Evolutionary conservation across 2,113 vertebrate genomes (phyloP).

Genomic region (Rhegmatorhina hoffmannsi): DNA sequence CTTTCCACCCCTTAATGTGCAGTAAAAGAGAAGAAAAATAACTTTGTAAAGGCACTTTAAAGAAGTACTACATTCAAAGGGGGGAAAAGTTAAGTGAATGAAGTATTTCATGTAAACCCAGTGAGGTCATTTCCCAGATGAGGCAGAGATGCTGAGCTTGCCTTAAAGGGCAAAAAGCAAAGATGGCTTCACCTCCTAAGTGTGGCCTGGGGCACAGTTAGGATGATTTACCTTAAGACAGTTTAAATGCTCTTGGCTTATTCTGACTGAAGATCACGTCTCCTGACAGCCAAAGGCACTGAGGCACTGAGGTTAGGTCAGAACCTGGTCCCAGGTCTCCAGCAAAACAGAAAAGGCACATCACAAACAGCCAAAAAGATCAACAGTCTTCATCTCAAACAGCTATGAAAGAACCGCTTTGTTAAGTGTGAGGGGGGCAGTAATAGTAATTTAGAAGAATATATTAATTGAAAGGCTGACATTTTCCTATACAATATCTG

Average conservation of each 20-base stretch:
- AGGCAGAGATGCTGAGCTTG: constrained; percentile 37
- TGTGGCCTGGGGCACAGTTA: constrained; percentile 41
- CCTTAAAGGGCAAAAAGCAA: constrained; percentile 42
- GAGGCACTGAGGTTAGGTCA: not conserved
- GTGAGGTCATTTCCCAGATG: constrained; percentile 47
- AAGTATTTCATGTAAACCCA: constrained; percentile 34
- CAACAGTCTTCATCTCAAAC: not conserved
- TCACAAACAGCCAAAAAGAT: not conserved
- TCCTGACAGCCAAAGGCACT: constrained; percentile 6
- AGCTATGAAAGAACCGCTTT: not conserved
- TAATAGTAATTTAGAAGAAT: not conserved
- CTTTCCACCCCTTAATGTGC: not conserved
- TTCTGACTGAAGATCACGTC: not conserved
- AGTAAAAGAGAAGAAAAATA: not conserved
- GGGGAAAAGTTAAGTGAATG: constrained; percentile 3
- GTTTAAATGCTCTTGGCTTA: constrained; percentile 32
- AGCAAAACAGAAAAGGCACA: not conserved
- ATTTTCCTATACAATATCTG: not conserved
- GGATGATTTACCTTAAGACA: constrained; percentile 42
- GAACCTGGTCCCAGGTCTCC: not conserved
- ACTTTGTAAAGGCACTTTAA: not conserved
- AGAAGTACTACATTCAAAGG: not conserved
- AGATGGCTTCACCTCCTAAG: constrained; percentile 21
- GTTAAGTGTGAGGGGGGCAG: not conserved
- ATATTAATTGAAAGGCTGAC: not conserved